Evolutionary conservation across 37 sponge, comb jelly and placozoan genomes (phyloP), one percentile per base, ranked within the genome.

Genomic region (Lycopodina hypogea): DNA sequence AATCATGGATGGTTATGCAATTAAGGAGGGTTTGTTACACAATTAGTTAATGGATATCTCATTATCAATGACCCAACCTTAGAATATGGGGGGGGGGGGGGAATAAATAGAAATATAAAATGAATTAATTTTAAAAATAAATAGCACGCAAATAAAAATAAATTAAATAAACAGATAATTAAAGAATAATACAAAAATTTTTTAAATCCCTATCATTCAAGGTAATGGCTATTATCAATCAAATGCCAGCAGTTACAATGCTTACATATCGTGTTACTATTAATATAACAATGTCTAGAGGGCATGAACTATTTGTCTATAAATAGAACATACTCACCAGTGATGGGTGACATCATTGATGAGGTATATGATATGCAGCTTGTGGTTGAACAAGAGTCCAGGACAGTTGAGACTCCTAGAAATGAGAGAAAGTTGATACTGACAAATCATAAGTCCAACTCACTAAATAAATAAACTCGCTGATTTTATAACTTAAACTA

Each of bases 271-370:
- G n/a, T 67, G 38, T 67, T 33, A 37, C 21, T 35, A 71, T 9
- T 71, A 71, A 23, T 71, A 42, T 71, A 35, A 71, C 38, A 30
- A 37, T 67, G 35, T 4, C 7, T 67, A 62, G 23, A 62, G 23
- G 68, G 60, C 18, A 12, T 12, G 12, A 26, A 53, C 17, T 53
- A 53, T 12, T 53, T 62, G 9, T 26, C 38, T 67, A 67, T 36
- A 12, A 28, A 59, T 59, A 38, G 48, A 12, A 34, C 30, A 0
- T 24, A 74, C 88, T 78, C 61, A 94, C 94, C 97, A 96, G 81
- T 93, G 97, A 56, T 94, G 89, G 68, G 91, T 66, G 58, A 94
- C 74, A 68, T 98, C 99, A 74, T 95, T 98, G 74, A 98, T 93
- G 51, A 98, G 86, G 69, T 96, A 98, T 12, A 98, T 77, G 30